Evolutionary conservation across 2,797 vertebrate genomes (phyloP), one percentile per base, ranked within the genome.

Genomic region (Tiaroga cobitis): DNA sequence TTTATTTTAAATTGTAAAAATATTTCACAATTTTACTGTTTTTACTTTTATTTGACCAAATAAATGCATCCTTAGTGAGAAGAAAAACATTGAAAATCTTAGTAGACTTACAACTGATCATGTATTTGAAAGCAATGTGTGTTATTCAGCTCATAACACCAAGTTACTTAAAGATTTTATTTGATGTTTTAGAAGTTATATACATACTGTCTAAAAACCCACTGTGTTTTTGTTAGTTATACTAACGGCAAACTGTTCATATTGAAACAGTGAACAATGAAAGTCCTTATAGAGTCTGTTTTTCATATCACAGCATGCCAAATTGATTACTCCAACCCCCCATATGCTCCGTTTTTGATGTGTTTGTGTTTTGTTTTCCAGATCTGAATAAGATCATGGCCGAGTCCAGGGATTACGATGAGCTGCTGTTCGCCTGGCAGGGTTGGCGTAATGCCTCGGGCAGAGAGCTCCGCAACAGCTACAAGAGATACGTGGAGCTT

Each of bases 361-460:
- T 16, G 46, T 56, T 68, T 69, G 73, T 63, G 9, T 82, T 24
- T 41, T 83, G 54, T 82, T 80, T 46, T 87, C 81, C 88, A 99
- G 98, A 99, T 89, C 96, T 99, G 87, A 97, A 96, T 11, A 90
- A 95, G 79, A 94, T 95, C 86, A 97, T 99, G 96, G 97, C 98
- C 26, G 95, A 93, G 29, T 97, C 96, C 69, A 95, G 93, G 87
- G 94, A 98, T 85, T 98, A 99, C 0, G 90, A 97, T 0, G 95
- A 98, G 63, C 94, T 99, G 56, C 87, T 98, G 18, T 98, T 98
- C 56, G 96, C 91, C 8, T 99, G 98, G 98, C 95, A 97, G 92
- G 96, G 96, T 87, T 99, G 98, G 98, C 91, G 97, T 72, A 96
- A 99, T 54, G 92, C 92, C 39, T 96, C 96, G 8, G 98, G 98